A percentile compares a stretch with the other conserved stretches of the same genome.
phyloP scores from a whole-genome alignment of 2,113 vertebrate genomes.

The Xyrauchen texanus region DNA sequence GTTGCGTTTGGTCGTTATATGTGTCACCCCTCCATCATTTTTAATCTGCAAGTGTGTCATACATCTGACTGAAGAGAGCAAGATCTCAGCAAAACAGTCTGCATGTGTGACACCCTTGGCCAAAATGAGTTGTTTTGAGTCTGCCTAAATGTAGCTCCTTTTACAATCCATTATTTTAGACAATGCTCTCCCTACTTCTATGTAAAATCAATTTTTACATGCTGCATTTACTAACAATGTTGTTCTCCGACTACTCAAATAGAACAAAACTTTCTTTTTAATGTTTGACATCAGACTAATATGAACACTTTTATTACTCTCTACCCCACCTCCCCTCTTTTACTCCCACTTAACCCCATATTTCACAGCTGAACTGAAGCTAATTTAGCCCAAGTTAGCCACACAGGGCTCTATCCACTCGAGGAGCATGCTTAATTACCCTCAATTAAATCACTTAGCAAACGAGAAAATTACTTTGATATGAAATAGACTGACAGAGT shows the following conservation, averaged over 20 bases:
- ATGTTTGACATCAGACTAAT: neutral
- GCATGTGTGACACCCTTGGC: no score
- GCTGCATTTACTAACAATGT: neutral
- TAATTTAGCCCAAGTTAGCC: conserved; percentile 72
- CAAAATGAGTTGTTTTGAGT: no score
- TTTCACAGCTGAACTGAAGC: conserved; percentile 77
- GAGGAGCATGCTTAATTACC: conserved; percentile 79
- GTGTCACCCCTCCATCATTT: no score
- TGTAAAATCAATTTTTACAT: neutral
- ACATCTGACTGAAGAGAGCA: no score
- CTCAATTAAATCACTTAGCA: conserved; percentile 78
- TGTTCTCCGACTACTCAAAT: neutral
- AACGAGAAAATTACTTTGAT: conserved; percentile 80
- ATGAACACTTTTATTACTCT: neutral
- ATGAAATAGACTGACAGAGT: conserved; percentile 71
- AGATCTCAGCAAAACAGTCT: no score
- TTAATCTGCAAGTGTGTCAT: no score
- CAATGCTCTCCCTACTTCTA: no score
- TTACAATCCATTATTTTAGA: no score
- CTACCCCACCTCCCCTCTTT: neutral
- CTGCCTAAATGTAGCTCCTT: no score
- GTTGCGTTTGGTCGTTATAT: no score
- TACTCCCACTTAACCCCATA: conserved; percentile 75
- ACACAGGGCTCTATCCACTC: conserved; percentile 68
- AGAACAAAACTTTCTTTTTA: neutral